phyloP scores from a whole-genome alignment of 2,797 vertebrate species.

The Gymnodraco acuticeps region DNA sequence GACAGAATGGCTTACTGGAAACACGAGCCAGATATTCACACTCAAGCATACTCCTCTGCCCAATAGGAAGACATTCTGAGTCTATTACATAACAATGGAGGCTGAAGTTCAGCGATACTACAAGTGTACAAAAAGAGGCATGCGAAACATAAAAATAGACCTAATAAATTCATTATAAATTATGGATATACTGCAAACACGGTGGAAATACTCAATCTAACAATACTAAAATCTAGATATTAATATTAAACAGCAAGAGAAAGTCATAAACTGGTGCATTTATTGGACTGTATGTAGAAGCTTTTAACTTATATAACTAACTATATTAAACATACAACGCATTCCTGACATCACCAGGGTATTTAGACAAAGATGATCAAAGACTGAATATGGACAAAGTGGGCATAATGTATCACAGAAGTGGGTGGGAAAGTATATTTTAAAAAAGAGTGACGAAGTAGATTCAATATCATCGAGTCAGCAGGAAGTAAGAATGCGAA shows the following conservation, averaged over 20 bases:
- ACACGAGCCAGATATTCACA: conserved; percentile 49
- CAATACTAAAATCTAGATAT: background rate
- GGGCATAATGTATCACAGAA: conserved; percentile 20
- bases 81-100: conserved; percentile 60
- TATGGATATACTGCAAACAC: background rate
- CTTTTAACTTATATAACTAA: background rate
- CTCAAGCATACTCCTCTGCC: conserved; percentile 58
- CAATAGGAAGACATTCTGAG: conserved; percentile 55
- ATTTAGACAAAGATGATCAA: background rate
- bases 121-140: conserved; percentile 30
- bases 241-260: conserved; percentile 1
- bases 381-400: conserved; percentile 17
- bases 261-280: background rate
- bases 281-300: background rate
- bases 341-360: conserved; percentile 13
- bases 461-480: conserved; percentile 77
- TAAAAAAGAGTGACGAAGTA: conserved; percentile 37
- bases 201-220: conserved; percentile 10
- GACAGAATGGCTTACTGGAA: conserved; percentile 13
- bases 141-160: conserved; percentile 20
- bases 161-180: background rate
- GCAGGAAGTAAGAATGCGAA: conserved; percentile 72
- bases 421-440: background rate
- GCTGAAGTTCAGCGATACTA: conserved; percentile 58
- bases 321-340: background rate